A percentile compares a stretch with the other conserved stretches of the same genome.
phyloP scores from a whole-genome alignment of 2,888 invertebrate genomes.

The Diplazon laetatorius region DNA sequence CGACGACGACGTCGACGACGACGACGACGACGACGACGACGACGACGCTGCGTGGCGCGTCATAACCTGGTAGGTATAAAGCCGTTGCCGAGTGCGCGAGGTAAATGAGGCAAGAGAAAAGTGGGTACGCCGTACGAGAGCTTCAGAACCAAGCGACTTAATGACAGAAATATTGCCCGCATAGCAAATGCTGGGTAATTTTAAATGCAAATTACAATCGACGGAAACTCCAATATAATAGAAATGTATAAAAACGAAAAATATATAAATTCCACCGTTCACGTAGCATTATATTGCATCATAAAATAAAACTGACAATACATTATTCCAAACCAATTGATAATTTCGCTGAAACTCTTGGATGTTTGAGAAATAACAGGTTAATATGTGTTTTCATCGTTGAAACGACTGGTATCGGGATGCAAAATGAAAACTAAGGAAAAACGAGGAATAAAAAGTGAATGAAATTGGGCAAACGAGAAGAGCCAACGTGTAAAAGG shows the following conservation, averaged over 20 bases:
- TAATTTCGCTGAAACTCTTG: not conserved
- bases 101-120: slow-evolving; percentile 24
- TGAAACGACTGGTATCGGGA: not conserved
- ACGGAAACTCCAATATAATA: not conserved
- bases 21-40: slow-evolving; percentile 36
- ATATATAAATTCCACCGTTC: not conserved
- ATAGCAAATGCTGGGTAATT: slow-evolving; percentile 69
- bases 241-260: not conserved
- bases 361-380: not conserved
- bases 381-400: too few relatives aligned
- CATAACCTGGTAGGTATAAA: slow-evolving; percentile 59
- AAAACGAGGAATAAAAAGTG: too few relatives aligned
- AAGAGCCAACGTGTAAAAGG: slow-evolving; percentile 2
- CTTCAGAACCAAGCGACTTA: slow-evolving; percentile 59
- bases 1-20: slow-evolving; percentile 49
- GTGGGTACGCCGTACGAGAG: slow-evolving; percentile 46
- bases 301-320: not conserved
- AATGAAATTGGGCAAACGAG: not conserved
- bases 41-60: slow-evolving; percentile 46
- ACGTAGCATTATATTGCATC: not conserved
- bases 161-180: slow-evolving; percentile 67
- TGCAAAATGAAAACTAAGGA: slow-evolving; percentile 18
- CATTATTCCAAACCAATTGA: not conserved
- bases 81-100: slow-evolving; percentile 43
- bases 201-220: slow-evolving; percentile 64